Percentiles rank a stretch among this genome's conserved stretches.
phyloP scores from a whole-genome alignment of 2,888 invertebrate species.

The Stramonita haemastoma region DNA sequence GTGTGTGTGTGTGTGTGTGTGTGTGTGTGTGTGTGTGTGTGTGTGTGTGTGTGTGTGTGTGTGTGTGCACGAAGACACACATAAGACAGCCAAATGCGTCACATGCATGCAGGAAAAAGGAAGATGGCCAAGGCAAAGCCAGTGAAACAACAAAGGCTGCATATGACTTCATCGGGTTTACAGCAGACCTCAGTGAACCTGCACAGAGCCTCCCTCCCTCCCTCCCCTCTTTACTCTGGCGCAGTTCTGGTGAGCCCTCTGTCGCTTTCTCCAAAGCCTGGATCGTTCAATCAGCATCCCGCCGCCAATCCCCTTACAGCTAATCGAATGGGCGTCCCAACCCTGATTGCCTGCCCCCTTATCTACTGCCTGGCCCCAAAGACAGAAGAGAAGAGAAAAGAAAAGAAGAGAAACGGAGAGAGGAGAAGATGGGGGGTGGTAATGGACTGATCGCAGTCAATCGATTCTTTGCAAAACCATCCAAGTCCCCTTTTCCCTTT shows the following conservation, averaged over 20 bases:
- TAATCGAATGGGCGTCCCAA: constrained; percentile 13
- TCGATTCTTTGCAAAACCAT: constrained; percentile 6
- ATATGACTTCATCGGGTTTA: too few relatives aligned
- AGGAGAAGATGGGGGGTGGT: not conserved
- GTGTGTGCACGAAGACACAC: too few relatives aligned
- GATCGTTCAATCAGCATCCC: constrained; percentile 15
- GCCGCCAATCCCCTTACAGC: constrained; percentile 24
- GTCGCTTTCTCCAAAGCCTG: not conserved
- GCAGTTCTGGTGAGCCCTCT: too few relatives aligned
- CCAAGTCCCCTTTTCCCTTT: not conserved
- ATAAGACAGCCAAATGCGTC: too few relatives aligned
- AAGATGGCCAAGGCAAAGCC: too few relatives aligned
- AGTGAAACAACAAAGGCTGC: too few relatives aligned
- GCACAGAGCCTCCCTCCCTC: not conserved
- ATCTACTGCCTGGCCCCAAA: constrained; percentile 19
- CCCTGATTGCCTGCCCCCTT: constrained; percentile 10
- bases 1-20: too few relatives aligned
- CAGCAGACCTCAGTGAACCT: too few relatives aligned
- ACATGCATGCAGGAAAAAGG: too few relatives aligned
- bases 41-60: too few relatives aligned
- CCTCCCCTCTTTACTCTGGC: not conserved
- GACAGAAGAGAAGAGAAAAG: constrained; percentile 3
- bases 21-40: too few relatives aligned
- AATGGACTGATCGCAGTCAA: constrained; percentile 17
- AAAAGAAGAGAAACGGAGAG: not conserved